These are phyloP conservation scores for Cichlasoma orientale DNA, from an alignment of 2,797 vertebrate genomes.

Conservation along the genomic window DNA sequence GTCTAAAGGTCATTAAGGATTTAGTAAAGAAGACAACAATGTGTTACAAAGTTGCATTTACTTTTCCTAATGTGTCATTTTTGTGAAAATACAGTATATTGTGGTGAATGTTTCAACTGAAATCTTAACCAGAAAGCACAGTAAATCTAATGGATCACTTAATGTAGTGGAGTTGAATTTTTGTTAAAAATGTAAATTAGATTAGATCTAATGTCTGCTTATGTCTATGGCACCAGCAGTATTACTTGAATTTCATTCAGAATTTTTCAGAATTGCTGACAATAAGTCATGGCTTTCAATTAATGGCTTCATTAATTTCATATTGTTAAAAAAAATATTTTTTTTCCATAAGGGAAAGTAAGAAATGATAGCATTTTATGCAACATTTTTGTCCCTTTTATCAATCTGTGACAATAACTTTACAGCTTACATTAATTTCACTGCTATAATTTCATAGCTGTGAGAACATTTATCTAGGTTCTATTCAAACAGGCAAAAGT, in stretches of 20 bases:
- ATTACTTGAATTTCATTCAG: too few relatives aligned
- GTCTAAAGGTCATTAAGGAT: neutral
- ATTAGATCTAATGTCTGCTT: too few relatives aligned
- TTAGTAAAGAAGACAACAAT: neutral
- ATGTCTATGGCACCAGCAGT: too few relatives aligned
- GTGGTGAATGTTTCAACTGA: too few relatives aligned
- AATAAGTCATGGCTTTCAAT: too few relatives aligned
- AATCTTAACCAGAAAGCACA: too few relatives aligned
- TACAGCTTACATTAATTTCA: neutral
- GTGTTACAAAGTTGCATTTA: neutral
- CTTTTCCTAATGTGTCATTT: too few relatives aligned
- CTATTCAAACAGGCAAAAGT: neutral
- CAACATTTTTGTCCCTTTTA: neutral
- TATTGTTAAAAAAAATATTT: neutral
- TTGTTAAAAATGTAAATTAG: neutral
- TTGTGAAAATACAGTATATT: too few relatives aligned
- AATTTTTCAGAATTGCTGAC: too few relatives aligned
- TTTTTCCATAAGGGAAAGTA: neutral
- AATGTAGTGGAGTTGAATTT: neutral
- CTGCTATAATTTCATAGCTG: neutral
- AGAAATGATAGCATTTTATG: neutral
- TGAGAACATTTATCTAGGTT: neutral
- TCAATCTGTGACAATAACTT: too few relatives aligned
- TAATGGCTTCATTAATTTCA: too few relatives aligned
- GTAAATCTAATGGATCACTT: neutral